These are phyloP conservation scores for Liodrosophila aerea DNA, from an alignment of 2,888 invertebrate species.

Conservation along the genomic window DNA sequence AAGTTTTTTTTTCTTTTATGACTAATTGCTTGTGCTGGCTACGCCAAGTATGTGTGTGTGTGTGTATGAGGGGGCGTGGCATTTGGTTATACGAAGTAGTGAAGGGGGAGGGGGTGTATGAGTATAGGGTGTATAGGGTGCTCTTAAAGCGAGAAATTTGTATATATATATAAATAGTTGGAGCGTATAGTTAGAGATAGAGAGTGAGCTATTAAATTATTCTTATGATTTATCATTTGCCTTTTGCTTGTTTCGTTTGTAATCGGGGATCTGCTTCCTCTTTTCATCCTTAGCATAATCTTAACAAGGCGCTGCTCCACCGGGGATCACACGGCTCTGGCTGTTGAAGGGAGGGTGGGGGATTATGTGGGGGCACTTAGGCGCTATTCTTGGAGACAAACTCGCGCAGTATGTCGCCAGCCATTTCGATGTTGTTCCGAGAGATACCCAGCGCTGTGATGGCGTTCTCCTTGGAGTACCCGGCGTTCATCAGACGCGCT, in stretches of 20 bases:
- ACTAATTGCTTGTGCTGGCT: conserved; percentile 75
- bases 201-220: conserved; percentile 42
- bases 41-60: conserved; percentile 58
- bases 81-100: background rate
- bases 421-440: conserved; percentile 96
- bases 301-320: conserved; percentile 9
- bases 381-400: conserved; percentile 88
- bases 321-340: conserved; percentile 35
- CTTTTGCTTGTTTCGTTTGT: conserved; percentile 37
- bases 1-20: conserved; percentile 37
- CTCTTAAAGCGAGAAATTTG: conserved; percentile 56
- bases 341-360: background rate
- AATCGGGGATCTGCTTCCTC: conserved; percentile 12
- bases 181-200: conserved; percentile 15
- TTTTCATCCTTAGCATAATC: conserved; percentile 4
- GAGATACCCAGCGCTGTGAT: conserved; percentile 96
- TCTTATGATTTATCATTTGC: conserved; percentile 51
- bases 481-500: conserved; percentile 92
- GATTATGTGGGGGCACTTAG: conserved; percentile 49
- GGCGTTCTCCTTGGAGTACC: conserved; percentile 94
- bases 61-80: conserved; percentile 9
- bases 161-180: conserved; percentile 25
- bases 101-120: conserved; percentile 4
- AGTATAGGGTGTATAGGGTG: conserved; percentile 35
- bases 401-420: conserved; percentile 95